Base-by-base conservation (phyloP, 2,797 vertebrate species). In the Argya squamiceps region DNA sequence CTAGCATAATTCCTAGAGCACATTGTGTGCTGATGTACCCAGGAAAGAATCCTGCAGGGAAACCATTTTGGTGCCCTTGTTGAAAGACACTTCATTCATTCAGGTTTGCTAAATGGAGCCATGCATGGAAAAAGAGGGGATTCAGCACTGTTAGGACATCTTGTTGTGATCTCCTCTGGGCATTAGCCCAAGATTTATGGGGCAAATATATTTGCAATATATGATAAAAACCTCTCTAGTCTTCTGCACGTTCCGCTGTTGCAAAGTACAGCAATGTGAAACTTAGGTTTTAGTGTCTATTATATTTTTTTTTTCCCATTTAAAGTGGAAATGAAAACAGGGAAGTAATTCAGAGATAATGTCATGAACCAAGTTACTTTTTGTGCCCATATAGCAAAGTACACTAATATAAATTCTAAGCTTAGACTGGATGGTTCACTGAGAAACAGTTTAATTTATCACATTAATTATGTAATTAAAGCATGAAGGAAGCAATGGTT, bases 401-500 rank as follows among this genome's bases (percentile, higher is more conserved):
- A 71, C 69, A 74, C 56, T 73, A 73, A 53, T 84, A 92, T 43
- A 11, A 81, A 60, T 86, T 92, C 44, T 62, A 64, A 74, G 78
- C 53, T 90, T 37, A 89, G 37, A 67, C 58, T 73, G 44, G 52
- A 83, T 59, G 77, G 75, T 76, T 95, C 70, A 58, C 32, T 41
- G 46, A 92, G 79, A 85, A 84, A 91, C 41, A 86, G 73, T 91
- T 96, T 92, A 94, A 96, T 96, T 96, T 96, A 85, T 93, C 87
- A 87, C 83, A 93, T 92, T 96, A 95, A 96, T 96, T 96, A 94
- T 92, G 88, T 83, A 97, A 96, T 95, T 94, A 94, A 91, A 95
- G 56, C 58, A 77, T n/a, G 89, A 88, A 70, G 67, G 62, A 92
- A 92, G 70, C 22, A 83, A 63, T 32, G 16, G 36, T 88, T 95